These are phyloP conservation scores for pig (Sus scrofa) DNA, from an alignment of 2,113 vertebrate genomes.

Conservation along the genomic window T2T-Sscrofa CM000817.6:173051501-173052000, in stretches of 20 bases:
- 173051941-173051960: background rate
- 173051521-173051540: background rate
- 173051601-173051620: background rate
- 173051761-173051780: background rate
- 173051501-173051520: constrained; percentile 1
- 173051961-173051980: background rate
- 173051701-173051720: background rate
- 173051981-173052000: background rate
- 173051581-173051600: background rate
- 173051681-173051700: background rate
- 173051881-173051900: background rate
- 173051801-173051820: background rate
- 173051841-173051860: background rate
- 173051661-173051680: constrained; percentile 6
- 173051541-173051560: background rate
- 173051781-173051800: background rate
- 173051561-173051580: background rate
- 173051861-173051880: background rate
- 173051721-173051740: background rate
- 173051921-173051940: background rate
- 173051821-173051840: background rate
- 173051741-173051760: background rate
- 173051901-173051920: background rate
- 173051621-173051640: background rate
- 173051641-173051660: background rate